These are phyloP conservation scores for Cydia pomonella DNA, from an alignment of 1,140 invertebrate genomes.

Conservation along the genomic window DNA sequence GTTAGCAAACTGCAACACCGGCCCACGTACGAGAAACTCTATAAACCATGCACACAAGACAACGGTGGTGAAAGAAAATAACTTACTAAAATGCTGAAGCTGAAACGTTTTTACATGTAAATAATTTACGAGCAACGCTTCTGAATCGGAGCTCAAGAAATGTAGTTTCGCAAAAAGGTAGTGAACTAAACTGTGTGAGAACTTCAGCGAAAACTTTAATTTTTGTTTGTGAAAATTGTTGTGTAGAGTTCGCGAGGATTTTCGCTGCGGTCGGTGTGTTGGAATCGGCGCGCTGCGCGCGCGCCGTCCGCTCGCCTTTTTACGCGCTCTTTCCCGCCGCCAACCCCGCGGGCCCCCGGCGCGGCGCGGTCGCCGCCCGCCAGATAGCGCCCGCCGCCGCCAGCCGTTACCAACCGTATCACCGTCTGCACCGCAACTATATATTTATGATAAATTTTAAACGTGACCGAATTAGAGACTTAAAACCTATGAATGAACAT, in stretches of 20 bases:
- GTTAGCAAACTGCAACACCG: slow-evolving; percentile 23
- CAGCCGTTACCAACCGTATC: slow-evolving; percentile 67
- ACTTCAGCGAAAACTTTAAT: slow-evolving; percentile 11
- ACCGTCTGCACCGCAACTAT: slow-evolving; percentile 60
- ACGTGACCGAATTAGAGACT: not conserved
- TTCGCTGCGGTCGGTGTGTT: not conserved
- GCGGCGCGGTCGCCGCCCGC: slow-evolving; percentile 73
- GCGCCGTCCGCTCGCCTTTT: slow-evolving; percentile 72
- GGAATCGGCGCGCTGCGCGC: slow-evolving; percentile 51
- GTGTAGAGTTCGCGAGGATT: slow-evolving; percentile 16
- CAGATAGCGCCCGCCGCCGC: slow-evolving; percentile 62
- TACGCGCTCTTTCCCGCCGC: slow-evolving; percentile 73
- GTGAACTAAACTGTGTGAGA: not conserved
- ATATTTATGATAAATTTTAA: slow-evolving; percentile 8
- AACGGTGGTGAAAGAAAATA: not conserved
- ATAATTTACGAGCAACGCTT: not conserved
- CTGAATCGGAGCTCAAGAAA: not conserved
- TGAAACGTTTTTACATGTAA: not conserved
- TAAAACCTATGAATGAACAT: too few species aligned
- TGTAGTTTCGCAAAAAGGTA: not conserved
- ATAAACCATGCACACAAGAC: not conserved
- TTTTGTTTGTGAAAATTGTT: slow-evolving; percentile 10
- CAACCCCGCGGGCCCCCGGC: slow-evolving; percentile 73
- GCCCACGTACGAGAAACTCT: not conserved
- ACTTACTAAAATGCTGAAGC: not conserved